phyloP scores from a whole-genome alignment of 1,140 invertebrate genomes.

The Holotrichia oblita region DNA sequence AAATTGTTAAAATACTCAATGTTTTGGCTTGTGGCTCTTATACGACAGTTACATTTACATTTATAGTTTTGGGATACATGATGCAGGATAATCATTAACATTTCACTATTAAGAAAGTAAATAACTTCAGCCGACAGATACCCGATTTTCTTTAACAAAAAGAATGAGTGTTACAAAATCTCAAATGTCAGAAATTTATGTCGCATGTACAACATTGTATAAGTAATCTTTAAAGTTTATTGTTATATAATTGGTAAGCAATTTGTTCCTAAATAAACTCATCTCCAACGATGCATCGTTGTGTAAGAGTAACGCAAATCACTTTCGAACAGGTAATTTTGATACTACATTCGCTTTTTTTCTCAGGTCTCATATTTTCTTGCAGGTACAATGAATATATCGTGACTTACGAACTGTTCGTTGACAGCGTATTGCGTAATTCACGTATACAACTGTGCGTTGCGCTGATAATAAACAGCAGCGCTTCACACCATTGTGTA shows the following conservation, averaged over 20 bases:
- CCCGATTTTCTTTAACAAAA: too few relatives aligned
- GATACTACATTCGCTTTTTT: slow-evolving; percentile 20
- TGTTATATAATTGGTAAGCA: background rate
- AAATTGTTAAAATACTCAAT: too few relatives aligned
- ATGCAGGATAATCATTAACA: too few relatives aligned
- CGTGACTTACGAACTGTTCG: slow-evolving; percentile 17
- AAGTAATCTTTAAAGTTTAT: background rate
- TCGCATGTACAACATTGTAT: too few relatives aligned
- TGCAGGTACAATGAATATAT: background rate
- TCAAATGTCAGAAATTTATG: too few relatives aligned
- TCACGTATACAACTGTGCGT: background rate
- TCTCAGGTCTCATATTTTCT: background rate
- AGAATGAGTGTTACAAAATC: too few relatives aligned
- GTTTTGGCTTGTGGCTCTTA: too few relatives aligned
- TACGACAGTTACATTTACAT: too few relatives aligned
- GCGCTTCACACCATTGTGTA: slow-evolving; percentile 18
- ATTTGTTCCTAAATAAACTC: too few relatives aligned
- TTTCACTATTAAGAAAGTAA: too few relatives aligned
- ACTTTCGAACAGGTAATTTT: background rate
- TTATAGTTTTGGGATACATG: too few relatives aligned
- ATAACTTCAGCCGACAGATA: too few relatives aligned
- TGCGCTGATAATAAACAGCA: slow-evolving; percentile 7
- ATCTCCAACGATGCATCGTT: background rate
- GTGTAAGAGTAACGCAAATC: background rate
- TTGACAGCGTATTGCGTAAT: background rate